Evolutionary conservation across 2,113 vertebrate species (phyloP).

Genomic region (Glaucomys volans): DNA sequence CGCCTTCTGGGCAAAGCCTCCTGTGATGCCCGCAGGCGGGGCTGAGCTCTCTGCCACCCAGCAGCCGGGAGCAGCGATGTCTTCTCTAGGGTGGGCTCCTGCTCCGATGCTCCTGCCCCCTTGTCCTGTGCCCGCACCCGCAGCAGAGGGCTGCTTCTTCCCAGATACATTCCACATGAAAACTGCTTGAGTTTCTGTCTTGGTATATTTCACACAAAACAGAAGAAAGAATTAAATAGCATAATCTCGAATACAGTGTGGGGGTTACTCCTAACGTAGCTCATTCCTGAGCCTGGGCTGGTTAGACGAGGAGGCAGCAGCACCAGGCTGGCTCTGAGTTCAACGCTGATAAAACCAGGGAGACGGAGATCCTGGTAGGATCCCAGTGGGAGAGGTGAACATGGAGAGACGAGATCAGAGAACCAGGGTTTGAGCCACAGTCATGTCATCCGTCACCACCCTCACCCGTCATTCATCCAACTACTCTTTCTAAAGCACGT

Average conservation of each 20-base stretch:
- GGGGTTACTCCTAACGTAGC: neutral
- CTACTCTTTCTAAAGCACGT: neutral
- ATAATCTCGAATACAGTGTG: neutral
- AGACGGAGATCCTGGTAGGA: rapidly evolving
- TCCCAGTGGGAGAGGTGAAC: neutral
- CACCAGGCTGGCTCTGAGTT: neutral
- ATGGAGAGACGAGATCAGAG: neutral
- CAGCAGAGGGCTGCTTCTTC: neutral
- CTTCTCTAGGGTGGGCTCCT: rapidly evolving
- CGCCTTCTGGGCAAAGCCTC: rapidly evolving
- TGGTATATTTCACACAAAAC: neutral
- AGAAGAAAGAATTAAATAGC: neutral
- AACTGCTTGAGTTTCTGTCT: neutral
- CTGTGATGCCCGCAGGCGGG: rapidly evolving
- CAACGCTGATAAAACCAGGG: neutral
- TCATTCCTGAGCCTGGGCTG: neutral
- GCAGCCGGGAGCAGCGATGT: neutral
- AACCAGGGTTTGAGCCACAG: neutral
- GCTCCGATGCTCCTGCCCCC: rapidly evolving
- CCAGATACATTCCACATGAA: neutral
- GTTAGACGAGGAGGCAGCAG: rapidly evolving
- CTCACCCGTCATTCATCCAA: neutral
- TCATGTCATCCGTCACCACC: rapidly evolving
- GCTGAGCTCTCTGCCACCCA: neutral
- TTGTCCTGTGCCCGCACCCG: neutral